Base-by-base conservation (phyloP, 2,888 invertebrate genomes). In the Calliphora vomitoria region DNA sequence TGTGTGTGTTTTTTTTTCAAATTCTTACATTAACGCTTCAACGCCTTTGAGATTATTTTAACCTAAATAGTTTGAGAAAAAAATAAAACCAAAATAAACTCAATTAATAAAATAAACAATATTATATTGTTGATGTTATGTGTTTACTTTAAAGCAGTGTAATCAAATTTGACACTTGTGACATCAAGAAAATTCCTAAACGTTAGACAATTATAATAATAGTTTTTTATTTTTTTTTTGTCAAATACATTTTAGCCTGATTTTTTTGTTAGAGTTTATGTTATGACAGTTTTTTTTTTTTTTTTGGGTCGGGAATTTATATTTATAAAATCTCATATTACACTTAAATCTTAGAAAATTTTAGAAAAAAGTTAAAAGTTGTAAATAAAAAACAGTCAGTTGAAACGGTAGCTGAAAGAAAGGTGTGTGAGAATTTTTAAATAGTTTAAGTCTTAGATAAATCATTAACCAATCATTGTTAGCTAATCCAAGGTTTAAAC, bases 81-180 rank as follows among this genome's bases (percentile, higher is more conserved):
- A 66, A 83, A 76, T 2, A 15, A 13, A 1, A 10, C 76, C 68
- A 71, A 84, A 87, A 79, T 69, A 75, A 81, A 85, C 44, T 87
- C 87, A 87, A 87, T 87, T 87, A 87, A 85, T 85, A 85, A 82
- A 87, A 87, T 79, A 87, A 87, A 87, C 87, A 87, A 55, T 53
- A 69, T 64, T 13, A 58, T 20, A 58, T 66, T 72, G 68, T 50
- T 66, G 64, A 69, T 78, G 68, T 31, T 82, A 53, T 66, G 1
- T 53, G 3, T 18, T n/a, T 18, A 60, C n/a, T 47, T 44, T 58
- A 38, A 64, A 44, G 50, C 25, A 58, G 41, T 50, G 82, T 85
- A 82, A 87, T 87, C 85, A 87, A 58, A 79, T 64, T 69, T 85
- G 87, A 87, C 87, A 87, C 41, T 44, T 85, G 85, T 85, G 87